Conservation (phyloP, 1,140 invertebrate genomes). For the Drepana arcuata region DNA sequence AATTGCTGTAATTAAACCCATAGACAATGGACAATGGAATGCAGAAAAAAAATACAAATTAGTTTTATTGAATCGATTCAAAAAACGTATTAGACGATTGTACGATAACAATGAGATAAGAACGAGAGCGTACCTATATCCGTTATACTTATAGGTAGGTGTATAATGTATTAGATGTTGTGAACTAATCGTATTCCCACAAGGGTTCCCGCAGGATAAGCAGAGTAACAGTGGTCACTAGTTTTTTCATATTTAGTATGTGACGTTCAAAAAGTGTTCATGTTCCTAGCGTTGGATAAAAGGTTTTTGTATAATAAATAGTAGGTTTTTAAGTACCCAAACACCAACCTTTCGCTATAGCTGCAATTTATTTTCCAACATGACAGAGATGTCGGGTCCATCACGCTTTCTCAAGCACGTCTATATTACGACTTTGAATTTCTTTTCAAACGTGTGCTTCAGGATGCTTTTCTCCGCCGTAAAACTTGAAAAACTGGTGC, state of each 20-base stretch:
- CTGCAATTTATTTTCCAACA: no score
- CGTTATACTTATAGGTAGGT: neutral
- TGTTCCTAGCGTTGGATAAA: neutral
- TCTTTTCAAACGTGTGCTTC: no score
- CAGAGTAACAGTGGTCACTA: neutral
- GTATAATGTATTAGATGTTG: neutral
- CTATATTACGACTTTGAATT: no score
- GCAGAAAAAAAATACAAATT: conserved; percentile 11
- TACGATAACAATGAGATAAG: conserved; percentile 5
- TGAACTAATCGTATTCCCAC: neutral
- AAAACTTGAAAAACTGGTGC: no score
- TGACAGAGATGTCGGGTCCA: no score
- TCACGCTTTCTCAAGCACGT: no score
- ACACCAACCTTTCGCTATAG: no score
- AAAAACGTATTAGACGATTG: neutral
- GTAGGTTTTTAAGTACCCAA: neutral
- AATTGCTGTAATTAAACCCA: no score
- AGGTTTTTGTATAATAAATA: neutral
- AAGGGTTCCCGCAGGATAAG: neutral
- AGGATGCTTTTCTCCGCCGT: no score
- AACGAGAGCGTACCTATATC: conserved; percentile 1
- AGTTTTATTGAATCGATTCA: conserved; percentile 5
- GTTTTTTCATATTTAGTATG: no score
- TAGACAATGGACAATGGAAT: conserved; percentile 11
- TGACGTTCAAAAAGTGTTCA: no score